Conservation (phyloP, 2,113 vertebrate species). For the Microtus pennsylvanicus region DNA sequence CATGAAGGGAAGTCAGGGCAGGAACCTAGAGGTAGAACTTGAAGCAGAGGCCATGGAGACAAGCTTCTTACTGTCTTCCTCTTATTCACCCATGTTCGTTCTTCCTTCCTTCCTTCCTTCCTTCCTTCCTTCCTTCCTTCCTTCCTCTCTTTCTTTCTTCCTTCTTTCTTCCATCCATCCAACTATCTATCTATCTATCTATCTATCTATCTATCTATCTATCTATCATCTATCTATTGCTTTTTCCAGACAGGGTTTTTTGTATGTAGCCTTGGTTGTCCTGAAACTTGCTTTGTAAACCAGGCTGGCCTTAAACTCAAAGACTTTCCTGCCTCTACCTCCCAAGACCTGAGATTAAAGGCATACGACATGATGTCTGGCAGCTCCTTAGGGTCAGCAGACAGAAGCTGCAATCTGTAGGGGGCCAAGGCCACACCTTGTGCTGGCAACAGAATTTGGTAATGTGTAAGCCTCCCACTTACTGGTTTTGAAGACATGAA, state of each 20-base stretch:
- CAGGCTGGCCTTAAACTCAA: neutral
- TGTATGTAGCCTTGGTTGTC: neutral
- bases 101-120: too few species aligned
- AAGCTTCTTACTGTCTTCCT: neutral
- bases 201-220: neutral
- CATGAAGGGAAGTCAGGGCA: neutral
- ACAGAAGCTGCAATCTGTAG: neutral
- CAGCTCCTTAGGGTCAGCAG: neutral
- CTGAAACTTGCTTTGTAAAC: neutral
- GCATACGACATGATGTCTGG: too few species aligned
- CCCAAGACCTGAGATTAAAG: neutral
- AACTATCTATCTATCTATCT: accelerated
- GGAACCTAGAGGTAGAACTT: neutral
- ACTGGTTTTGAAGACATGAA: neutral
- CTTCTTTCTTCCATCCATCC: too few species aligned
- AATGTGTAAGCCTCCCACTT: neutral
- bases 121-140: too few species aligned
- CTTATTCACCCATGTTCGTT: neutral
- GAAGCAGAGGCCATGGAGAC: neutral
- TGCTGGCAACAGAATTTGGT: neutral
- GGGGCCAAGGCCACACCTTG: neutral
- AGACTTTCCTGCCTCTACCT: neutral
- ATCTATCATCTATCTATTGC: neutral
- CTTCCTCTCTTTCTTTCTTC: accelerated
- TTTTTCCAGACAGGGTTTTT: neutral